These are phyloP conservation scores for Carollia perspicillata DNA, from an alignment of 2,113 vertebrate species.

Conservation along the genomic window DNA sequence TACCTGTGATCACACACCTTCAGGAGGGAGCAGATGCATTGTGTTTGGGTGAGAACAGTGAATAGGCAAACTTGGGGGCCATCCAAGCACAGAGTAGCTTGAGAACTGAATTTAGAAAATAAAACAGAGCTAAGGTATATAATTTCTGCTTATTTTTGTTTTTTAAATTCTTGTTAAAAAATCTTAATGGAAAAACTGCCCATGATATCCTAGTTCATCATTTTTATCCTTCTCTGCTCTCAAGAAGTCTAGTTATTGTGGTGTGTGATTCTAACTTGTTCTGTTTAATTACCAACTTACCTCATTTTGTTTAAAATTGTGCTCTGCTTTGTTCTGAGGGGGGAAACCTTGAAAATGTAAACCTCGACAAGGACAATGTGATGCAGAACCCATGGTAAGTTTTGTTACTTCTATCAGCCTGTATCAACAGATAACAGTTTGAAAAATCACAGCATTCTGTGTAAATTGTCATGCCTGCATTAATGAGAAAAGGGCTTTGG, in stretches of 20 bases:
- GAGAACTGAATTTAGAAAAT: background rate
- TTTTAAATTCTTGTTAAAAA: background rate
- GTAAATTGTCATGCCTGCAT: background rate
- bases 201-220: background rate
- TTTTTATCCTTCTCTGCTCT: background rate
- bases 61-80: slow-evolving; percentile 39
- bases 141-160: background rate
- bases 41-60: background rate
- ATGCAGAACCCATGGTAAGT: background rate
- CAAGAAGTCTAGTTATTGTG: background rate
- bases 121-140: background rate
- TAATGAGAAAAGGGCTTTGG: background rate
- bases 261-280: background rate
- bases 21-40: slow-evolving; percentile 32
- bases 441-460: background rate
- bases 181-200: background rate
- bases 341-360: background rate
- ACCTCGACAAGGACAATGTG: background rate
- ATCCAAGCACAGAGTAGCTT: background rate
- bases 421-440: background rate
- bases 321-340: background rate
- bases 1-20: slow-evolving; percentile 53
- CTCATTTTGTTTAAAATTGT: background rate
- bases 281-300: background rate
- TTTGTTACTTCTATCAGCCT: background rate